These are phyloP conservation scores for Chaitophorus viminalis DNA, from an alignment of 2,888 invertebrate genomes.

Conservation along the genomic window DNA sequence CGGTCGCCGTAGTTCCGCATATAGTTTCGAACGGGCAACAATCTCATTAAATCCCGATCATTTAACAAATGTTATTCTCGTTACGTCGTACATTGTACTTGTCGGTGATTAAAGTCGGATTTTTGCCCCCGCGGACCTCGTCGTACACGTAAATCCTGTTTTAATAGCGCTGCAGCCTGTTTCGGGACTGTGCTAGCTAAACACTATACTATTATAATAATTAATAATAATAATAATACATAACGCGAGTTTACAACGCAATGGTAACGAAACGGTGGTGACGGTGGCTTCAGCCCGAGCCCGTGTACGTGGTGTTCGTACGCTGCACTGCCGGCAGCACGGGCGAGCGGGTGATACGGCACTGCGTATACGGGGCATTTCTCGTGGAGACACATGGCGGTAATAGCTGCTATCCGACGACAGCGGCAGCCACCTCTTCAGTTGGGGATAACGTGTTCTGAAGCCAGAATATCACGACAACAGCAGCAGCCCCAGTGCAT, in stretches of 20 bases:
- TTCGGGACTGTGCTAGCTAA: neutral
- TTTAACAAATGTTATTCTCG: constrained; percentile 56
- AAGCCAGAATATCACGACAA: neutral
- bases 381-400: constrained; percentile 37
- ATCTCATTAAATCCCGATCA: constrained; percentile 60
- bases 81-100: too few species aligned
- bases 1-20: neutral
- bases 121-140: neutral
- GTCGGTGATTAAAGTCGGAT: neutral
- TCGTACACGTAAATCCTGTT: constrained; percentile 40
- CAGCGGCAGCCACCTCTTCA: neutral
- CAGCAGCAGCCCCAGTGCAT: neutral
- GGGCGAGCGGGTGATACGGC: neutral
- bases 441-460: neutral
- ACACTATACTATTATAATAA: neutral
- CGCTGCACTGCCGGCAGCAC: neutral
- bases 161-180: constrained; percentile 28
- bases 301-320: neutral
- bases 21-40: neutral
- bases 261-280: neutral
- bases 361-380: neutral
- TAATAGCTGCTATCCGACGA: constrained; percentile 16
- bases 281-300: neutral
- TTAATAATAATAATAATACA: too few species aligned
- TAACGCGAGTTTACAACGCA: neutral